Base-by-base conservation (phyloP, 2,797 vertebrate genomes). In the Pyrocephalus nanus region DNA sequence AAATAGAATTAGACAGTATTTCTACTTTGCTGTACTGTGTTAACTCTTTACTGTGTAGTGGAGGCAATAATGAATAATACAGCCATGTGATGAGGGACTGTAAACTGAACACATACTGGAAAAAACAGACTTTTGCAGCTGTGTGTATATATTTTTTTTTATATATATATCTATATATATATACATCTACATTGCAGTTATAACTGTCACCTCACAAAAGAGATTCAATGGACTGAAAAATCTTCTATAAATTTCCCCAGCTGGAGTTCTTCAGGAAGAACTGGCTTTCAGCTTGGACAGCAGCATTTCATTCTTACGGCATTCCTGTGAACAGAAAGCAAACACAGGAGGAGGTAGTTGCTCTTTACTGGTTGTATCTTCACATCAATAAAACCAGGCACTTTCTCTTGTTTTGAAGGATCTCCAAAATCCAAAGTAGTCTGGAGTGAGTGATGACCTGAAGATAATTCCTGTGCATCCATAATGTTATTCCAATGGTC, bases 231-330 rank as follows among this genome's bases (percentile, higher is more conserved):
- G 88, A 85, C 80, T 20, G 90, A 95, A 91, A 50, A 90, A 72
- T 70, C 93, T 65, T 26, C 23, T 88, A 5, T 69, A 48, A 58
- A 30, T 25, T 81, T 73, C 36, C 15, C 45, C 82, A 89, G 69
- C 36, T 79, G 85, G 88, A 77, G 22, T 22, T 43, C 57, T 65
- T 98, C 97, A 98, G 88, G 97, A 97, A 75, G 98, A 98, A 95
- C 98, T 98, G 23, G 98, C 98, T 95, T 98, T 98, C 95, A 99
- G 94, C 95, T 99, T 99, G 91, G 99, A 98, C 70, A 99, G 97
- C 78, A 99, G 98, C 96, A 99, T 98, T 97, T 99, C 99, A 2
- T 99, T 99, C 98, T 98, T 99, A 22, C 99, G 98, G 96, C 99
- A 99, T 94, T 99, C 99, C 99, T 99, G 96, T 67, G 62, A 94